These are phyloP conservation scores for Beaufortia kweichowensis DNA, from an alignment of 2,113 vertebrate species.

Conservation along the genomic window DNA sequence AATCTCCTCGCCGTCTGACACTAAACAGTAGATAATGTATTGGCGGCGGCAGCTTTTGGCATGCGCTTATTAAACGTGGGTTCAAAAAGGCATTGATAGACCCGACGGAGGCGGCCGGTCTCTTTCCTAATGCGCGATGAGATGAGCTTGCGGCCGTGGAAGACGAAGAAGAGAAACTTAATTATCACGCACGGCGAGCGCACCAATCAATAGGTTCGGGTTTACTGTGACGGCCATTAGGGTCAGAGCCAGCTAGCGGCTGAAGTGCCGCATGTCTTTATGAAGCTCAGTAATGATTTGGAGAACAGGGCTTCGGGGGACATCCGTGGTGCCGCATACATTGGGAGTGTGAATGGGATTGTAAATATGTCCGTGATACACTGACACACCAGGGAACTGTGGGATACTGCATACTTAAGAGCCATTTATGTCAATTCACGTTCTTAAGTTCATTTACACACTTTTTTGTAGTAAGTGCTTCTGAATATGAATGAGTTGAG, in stretches of 20 bases:
- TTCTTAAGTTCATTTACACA: not conserved
- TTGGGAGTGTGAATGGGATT: constrained; percentile 33
- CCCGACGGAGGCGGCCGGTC: constrained; percentile 42
- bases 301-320: not conserved
- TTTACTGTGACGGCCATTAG: constrained; percentile 44
- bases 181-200: constrained; percentile 62
- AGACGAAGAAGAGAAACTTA: constrained; percentile 57
- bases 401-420: constrained; percentile 12
- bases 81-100: constrained; percentile 68
- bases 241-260: constrained; percentile 38
- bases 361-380: not conserved
- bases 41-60: constrained; percentile 57
- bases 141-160: constrained; percentile 60
- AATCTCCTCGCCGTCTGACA: constrained; percentile 61
- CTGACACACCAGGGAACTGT: not conserved
- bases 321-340: constrained; percentile 36
- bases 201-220: constrained; percentile 58
- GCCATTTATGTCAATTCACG: not conserved
- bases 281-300: constrained; percentile 38
- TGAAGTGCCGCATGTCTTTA: constrained; percentile 12
- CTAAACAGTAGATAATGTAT: constrained; percentile 70
- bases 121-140: constrained; percentile 61
- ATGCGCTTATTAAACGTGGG: constrained; percentile 67
- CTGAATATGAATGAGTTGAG: too few relatives aligned
- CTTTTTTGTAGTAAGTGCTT: not conserved